Conservation (phyloP, 2,888 invertebrate genomes). For the Eumacrocentrus americanus region DNA sequence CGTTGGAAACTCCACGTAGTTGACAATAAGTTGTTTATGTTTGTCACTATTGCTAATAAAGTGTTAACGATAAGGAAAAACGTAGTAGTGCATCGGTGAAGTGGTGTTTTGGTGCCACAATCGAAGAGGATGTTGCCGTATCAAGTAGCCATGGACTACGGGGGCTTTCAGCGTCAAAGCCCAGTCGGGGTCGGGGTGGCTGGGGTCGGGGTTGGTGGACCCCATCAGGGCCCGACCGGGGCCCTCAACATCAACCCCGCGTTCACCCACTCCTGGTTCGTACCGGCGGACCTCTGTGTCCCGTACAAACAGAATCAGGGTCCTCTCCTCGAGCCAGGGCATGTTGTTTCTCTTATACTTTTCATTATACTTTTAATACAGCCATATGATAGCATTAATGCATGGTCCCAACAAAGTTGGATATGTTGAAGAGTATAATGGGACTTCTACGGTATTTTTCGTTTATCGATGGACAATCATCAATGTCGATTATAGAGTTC, state of each 20-base stretch:
- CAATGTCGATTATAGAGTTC: too few relatives aligned
- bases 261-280: slow-evolving; percentile 95
- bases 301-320: slow-evolving; percentile 80
- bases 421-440: too few relatives aligned
- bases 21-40: neutral
- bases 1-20: neutral
- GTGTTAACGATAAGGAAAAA: too few relatives aligned
- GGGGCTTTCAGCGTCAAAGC: slow-evolving; percentile 64
- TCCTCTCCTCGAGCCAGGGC: slow-evolving; percentile 92
- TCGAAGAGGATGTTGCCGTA: slow-evolving; percentile 80
- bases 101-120: too few relatives aligned
- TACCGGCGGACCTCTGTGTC: slow-evolving; percentile 92
- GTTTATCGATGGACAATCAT: too few relatives aligned
- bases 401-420: too few relatives aligned
- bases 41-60: too few relatives aligned
- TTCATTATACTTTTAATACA: too few relatives aligned
- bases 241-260: slow-evolving; percentile 74
- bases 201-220: slow-evolving; percentile 59
- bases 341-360: slow-evolving; percentile 71
- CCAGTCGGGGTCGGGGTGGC: slow-evolving; percentile 59
- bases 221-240: slow-evolving; percentile 86
- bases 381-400: too few relatives aligned
- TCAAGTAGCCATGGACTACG: slow-evolving; percentile 82
- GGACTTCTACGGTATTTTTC: too few relatives aligned
- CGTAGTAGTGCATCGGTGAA: neutral